These are phyloP conservation scores for Perognathus longimembris DNA, from an alignment of 2,113 vertebrate species.

Conservation along the genomic window DNA sequence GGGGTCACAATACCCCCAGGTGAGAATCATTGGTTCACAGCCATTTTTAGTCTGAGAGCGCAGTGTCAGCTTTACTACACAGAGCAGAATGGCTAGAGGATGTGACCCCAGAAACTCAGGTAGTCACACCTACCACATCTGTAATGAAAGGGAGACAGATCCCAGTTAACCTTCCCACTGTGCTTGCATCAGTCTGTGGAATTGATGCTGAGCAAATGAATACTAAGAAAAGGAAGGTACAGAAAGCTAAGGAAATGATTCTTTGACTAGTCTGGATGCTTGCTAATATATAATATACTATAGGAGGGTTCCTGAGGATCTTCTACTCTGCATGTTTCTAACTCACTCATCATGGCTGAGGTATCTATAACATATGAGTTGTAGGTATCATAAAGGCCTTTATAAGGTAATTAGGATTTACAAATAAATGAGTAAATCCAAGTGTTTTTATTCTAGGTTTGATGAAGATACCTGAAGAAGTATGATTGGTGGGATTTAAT, in stretches of 20 bases:
- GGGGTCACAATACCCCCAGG: background rate
- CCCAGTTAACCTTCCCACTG: background rate
- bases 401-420: background rate
- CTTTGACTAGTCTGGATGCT: background rate
- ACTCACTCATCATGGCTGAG: background rate
- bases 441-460: background rate
- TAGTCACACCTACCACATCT: fast-evolving
- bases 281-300: background rate
- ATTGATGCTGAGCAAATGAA: background rate
- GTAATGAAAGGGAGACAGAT: background rate
- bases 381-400: background rate
- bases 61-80: background rate
- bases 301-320: background rate
- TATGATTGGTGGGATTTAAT: background rate
- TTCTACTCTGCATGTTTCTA: slow-evolving; percentile 38
- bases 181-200: background rate
- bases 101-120: background rate
- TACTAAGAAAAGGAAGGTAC: background rate
- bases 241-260: background rate
- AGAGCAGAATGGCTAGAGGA: background rate
- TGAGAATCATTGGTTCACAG: background rate
- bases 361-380: background rate
- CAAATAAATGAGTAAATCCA: background rate
- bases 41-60: background rate
- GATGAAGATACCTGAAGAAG: background rate